Evolutionary conservation across 2,797 vertebrate genomes (phyloP).

Genomic region (Lepus oiostolus): DNA sequence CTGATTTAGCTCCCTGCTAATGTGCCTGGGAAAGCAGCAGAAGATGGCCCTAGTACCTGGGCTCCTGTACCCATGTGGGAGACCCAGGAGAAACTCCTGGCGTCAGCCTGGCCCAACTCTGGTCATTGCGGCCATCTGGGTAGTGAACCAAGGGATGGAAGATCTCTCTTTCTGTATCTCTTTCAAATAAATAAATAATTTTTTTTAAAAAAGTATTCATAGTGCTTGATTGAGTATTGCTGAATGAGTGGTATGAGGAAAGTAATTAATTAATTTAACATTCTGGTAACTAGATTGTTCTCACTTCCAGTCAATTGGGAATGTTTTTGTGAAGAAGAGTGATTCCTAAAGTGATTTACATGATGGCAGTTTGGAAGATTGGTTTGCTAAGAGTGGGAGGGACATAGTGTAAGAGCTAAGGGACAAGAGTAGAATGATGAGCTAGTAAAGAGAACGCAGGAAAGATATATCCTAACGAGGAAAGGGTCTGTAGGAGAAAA

Average conservation of each 20-base stretch:
- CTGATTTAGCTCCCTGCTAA: too few species aligned
- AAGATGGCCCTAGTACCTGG: too few species aligned
- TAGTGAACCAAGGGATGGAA: too few species aligned
- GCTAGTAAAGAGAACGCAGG: neutral
- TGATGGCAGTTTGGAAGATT: neutral
- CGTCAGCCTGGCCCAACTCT: too few species aligned
- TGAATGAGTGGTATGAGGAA: neutral
- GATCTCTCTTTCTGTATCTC: too few species aligned
- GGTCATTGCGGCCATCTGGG: too few species aligned
- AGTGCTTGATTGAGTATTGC: neutral
- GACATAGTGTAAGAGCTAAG: neutral
- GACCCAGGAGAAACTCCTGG: too few species aligned
- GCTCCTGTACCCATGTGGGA: too few species aligned
- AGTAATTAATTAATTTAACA: conserved; percentile 29
- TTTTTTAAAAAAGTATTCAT: neutral
- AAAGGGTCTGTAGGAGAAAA: neutral
- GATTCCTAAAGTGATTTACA: conserved; percentile 27
- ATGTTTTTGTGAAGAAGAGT: conserved; percentile 33
- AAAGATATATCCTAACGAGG: neutral
- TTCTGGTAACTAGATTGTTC: neutral
- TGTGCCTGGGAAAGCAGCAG: too few species aligned
- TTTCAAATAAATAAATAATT: too few species aligned
- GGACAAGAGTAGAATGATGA: neutral
- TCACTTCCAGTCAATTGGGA: neutral
- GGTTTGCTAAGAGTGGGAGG: neutral